Base-by-base conservation (phyloP, 2,797 vertebrate genomes). In the Gallinago stenura region DNA sequence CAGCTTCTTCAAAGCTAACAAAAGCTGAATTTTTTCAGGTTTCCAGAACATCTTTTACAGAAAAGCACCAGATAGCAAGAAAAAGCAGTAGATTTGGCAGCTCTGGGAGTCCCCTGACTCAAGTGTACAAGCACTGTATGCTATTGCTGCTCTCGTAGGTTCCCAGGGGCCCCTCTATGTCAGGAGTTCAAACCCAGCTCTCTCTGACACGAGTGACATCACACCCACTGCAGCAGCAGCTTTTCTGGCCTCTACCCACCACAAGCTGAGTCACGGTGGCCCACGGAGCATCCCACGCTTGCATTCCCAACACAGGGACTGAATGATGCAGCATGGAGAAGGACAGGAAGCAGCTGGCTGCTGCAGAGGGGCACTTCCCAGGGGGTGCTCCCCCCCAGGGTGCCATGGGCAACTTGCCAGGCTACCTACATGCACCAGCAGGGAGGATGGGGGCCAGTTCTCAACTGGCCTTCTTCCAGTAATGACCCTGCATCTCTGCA, bases 271-370 rank as follows among this genome's bases (percentile, higher is more conserved):
- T 80, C 78, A 82, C 0, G 0, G 56, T 25, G 39, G 56, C 77
- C 70, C 70, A 21, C 0, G 0, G 77, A 90, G 30, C 60, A 56
- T 56, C 70, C 70, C 10, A 4, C 20, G 6, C 26, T 60, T 48
- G 22, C 14, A 2, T 50, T 78, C 64, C 64, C 60, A 48, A 31
- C 37, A 45, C 2, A 2, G 8, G 18, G 15, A 45, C 70, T 21
- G 13, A 46, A n/a, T 0, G 0, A 4, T 6, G 4, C 64, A 35
- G 6, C 2, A 3, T 9, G 28, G 3, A 81, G 15, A 12, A 69
- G 53, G 71, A 35, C 0, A 0, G 41, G 69, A 89, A 85, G 60
- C 3, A 6, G 8, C 12, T 53, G 37, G n/a, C 22, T 87, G 15
- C 30, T 66, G 51, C 4, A 0, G 22, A 64, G 6, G 10, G 5